Conservation (phyloP, 1,140 invertebrate genomes). For the Chironomus tepperi region DNA sequence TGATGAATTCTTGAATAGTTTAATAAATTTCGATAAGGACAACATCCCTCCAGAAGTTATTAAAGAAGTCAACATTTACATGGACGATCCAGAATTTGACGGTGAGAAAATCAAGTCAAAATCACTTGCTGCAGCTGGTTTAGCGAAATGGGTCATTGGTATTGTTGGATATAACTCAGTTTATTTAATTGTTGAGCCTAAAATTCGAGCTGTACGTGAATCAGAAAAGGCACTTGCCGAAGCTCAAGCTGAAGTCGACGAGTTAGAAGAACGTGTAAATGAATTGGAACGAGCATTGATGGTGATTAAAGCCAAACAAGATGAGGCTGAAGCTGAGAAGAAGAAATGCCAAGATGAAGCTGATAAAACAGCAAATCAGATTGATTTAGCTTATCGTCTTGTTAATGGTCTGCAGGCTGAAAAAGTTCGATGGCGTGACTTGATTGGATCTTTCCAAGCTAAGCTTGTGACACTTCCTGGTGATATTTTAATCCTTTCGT, state of each 20-base stretch:
- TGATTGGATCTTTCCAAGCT: constrained; percentile 40
- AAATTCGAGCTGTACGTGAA: constrained; percentile 49
- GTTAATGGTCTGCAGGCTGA: constrained; percentile 89
- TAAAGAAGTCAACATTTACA: constrained; percentile 54
- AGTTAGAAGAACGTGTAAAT: constrained; percentile 54
- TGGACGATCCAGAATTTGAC: constrained; percentile 67
- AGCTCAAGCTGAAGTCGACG: constrained; percentile 77
- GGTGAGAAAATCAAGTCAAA: constrained; percentile 77
- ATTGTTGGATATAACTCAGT: constrained; percentile 87
- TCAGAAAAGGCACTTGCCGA: constrained; percentile 53
- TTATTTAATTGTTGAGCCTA: constrained; percentile 86
- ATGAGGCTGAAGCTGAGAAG: constrained; percentile 76
- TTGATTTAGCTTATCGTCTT: constrained; percentile 84
- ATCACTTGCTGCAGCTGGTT: constrained; percentile 79
- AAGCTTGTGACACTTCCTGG: constrained; percentile 73
- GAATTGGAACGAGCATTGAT: constrained; percentile 71
- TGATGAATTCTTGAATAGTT: constrained; percentile 71
- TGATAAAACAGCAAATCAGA: constrained; percentile 71
- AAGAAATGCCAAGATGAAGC: constrained; percentile 79
- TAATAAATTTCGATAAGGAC: constrained; percentile 89
- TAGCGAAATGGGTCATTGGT: constrained; percentile 92
- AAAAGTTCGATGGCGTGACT: constrained; percentile 59
- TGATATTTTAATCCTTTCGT: constrained; percentile 78
- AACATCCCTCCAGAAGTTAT: constrained; percentile 82
- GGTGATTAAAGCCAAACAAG: constrained; percentile 68